Evolutionary conservation across 2,113 vertebrate species (phyloP).

Genomic region (Takifugu bimaculatus): DNA sequence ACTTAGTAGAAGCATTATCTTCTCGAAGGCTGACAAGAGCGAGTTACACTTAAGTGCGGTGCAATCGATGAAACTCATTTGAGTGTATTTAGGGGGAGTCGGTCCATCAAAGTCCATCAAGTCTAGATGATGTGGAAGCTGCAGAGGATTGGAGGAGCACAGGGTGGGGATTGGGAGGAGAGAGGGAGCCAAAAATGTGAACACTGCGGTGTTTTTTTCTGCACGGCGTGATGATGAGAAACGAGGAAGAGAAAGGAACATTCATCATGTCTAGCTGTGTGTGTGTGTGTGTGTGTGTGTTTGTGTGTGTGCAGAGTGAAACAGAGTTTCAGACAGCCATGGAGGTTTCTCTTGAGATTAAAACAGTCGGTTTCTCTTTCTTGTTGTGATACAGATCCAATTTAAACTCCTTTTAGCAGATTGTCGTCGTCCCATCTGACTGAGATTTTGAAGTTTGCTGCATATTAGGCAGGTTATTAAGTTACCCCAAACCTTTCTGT

Average conservation of each 20-base stretch:
- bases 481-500: conserved; percentile 15
- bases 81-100: conserved; percentile 31
- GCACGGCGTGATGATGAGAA: conserved; percentile 51
- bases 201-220: conserved; percentile 35
- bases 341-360: conserved; percentile 60
- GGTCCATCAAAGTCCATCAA: conserved; percentile 28
- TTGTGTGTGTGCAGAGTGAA: no score
- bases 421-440: conserved; percentile 22
- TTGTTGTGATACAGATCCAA: conserved; percentile 62
- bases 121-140: conserved; percentile 15
- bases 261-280: conserved; percentile 59
- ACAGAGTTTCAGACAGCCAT: conserved; percentile 25
- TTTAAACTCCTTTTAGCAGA: conserved; percentile 63
- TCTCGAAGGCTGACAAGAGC: conserved; percentile 10
- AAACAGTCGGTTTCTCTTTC: conserved; percentile 44
- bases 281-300: conserved; percentile 11
- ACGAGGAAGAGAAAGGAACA: conserved; percentile 37
- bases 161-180: conserved; percentile 9
- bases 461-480: not conserved
- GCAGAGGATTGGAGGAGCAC: conserved; percentile 11
- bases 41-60: conserved; percentile 22
- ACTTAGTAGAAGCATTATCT: conserved; percentile 7
- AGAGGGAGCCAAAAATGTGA: conserved; percentile 37
- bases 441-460: conserved; percentile 16
- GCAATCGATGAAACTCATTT: conserved; percentile 47